Conservation (phyloP, 53 echinoderm and acorn worm genomes). For the Actinopyga echinites region DNA sequence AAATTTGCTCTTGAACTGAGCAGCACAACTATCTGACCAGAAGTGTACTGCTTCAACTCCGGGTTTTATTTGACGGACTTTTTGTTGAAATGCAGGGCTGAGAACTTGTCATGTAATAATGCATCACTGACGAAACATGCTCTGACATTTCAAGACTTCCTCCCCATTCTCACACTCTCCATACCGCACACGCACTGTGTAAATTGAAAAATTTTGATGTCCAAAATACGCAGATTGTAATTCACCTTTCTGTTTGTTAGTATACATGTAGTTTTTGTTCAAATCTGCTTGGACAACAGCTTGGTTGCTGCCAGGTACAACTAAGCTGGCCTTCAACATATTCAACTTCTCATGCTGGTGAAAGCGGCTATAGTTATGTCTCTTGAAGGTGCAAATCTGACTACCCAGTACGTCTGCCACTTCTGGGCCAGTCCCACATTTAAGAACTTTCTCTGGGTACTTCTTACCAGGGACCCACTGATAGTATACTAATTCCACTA, state of each 20-base stretch:
- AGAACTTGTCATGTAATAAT: neutral
- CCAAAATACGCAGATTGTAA: no score
- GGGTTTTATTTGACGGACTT: no score
- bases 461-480: neutral
- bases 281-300: constrained; percentile 16
- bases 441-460: constrained; percentile 1
- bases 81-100: neutral
- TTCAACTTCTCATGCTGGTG: neutral
- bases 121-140: no score
- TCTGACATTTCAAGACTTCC: no score
- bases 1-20: no score
- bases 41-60: no score
- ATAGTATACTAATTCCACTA: no score
- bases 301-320: neutral
- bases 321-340: neutral
- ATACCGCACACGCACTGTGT: no score
- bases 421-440: neutral
- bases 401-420: neutral
- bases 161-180: constrained; percentile 28
- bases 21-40: constrained; percentile 53
- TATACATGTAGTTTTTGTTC: constrained; percentile 22
- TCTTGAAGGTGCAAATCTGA: neutral
- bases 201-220: no score
- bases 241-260: constrained; percentile 24
- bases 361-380: neutral